phyloP scores from a whole-genome alignment of 2,888 invertebrate genomes.

The Orthosia gracilis region DNA sequence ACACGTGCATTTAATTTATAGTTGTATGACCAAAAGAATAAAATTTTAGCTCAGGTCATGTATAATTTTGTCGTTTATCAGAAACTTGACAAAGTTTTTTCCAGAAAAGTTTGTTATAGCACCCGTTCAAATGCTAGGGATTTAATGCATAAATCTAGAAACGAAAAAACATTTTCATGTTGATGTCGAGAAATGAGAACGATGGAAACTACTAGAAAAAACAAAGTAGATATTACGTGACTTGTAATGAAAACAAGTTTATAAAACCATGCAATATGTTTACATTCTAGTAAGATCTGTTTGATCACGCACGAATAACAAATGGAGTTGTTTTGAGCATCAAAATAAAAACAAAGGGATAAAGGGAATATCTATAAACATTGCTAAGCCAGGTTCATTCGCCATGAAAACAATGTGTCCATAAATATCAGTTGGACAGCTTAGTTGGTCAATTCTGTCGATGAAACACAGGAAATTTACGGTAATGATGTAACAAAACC shows the following conservation, averaged over 20 bases:
- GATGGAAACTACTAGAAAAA: not conserved
- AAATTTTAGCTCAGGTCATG: slow-evolving; percentile 47
- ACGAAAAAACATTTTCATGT: slow-evolving; percentile 6
- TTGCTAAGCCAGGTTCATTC: slow-evolving; percentile 61
- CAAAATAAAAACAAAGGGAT: slow-evolving; percentile 63
- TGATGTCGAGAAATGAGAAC: not conserved
- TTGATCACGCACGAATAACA: slow-evolving; percentile 56
- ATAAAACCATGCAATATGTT: slow-evolving; percentile 45
- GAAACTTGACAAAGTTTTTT: slow-evolving; percentile 41
- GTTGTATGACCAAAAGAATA: slow-evolving; percentile 44
- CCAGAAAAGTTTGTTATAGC: slow-evolving; percentile 16
- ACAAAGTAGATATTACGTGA: not conserved
- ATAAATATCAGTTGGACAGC: slow-evolving; percentile 69
- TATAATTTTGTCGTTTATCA: slow-evolving; percentile 63
- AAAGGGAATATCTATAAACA: slow-evolving; percentile 60
- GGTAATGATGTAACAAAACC: slow-evolving; percentile 65
- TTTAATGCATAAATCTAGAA: slow-evolving; percentile 36
- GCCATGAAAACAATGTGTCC: slow-evolving; percentile 67
- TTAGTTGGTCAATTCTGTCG: slow-evolving; percentile 66
- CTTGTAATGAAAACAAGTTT: slow-evolving; percentile 12
- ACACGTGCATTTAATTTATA: slow-evolving; percentile 61
- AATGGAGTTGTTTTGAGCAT: slow-evolving; percentile 64
- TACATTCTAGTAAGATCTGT: slow-evolving; percentile 33
- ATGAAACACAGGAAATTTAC: slow-evolving; percentile 67
- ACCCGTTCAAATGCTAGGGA: not conserved